Evolutionary conservation across 2,797 vertebrate genomes (phyloP).

Genomic region (Channallabes apus): DNA sequence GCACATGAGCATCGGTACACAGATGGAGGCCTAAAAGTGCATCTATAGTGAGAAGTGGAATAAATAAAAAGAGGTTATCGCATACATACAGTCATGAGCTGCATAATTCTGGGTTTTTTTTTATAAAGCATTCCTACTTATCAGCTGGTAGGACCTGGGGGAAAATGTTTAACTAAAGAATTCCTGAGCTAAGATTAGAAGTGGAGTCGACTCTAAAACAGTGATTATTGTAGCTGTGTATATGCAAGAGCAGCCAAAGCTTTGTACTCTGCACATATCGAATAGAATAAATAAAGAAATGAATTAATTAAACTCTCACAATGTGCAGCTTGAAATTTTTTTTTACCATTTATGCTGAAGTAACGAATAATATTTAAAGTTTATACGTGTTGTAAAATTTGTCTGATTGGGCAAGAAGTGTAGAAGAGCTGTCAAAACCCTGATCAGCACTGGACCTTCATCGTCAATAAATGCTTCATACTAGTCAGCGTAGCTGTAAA

Average conservation of each 20-base stretch:
- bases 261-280: neutral
- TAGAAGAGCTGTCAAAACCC: neutral
- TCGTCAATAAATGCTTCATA: neutral
- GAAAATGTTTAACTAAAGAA: neutral
- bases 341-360: neutral
- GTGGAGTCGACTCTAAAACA: neutral
- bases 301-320: neutral
- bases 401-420: neutral
- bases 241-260: neutral
- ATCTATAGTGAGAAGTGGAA: slow-evolving; percentile 38
- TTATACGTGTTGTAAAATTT: neutral
- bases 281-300: neutral
- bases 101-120: neutral
- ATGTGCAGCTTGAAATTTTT: too few relatives aligned
- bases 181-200: neutral
- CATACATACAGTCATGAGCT: neutral
- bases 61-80: neutral
- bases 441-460: neutral
- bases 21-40: slow-evolving; percentile 49
- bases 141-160: too few relatives aligned
- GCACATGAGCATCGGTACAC: slow-evolving; percentile 46
- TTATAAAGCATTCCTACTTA: neutral
- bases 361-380: neutral
- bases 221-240: neutral
- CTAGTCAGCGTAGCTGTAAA: neutral